phyloP scores from a whole-genome alignment of 2,888 invertebrate genomes.

The Philonicus albiceps region DNA sequence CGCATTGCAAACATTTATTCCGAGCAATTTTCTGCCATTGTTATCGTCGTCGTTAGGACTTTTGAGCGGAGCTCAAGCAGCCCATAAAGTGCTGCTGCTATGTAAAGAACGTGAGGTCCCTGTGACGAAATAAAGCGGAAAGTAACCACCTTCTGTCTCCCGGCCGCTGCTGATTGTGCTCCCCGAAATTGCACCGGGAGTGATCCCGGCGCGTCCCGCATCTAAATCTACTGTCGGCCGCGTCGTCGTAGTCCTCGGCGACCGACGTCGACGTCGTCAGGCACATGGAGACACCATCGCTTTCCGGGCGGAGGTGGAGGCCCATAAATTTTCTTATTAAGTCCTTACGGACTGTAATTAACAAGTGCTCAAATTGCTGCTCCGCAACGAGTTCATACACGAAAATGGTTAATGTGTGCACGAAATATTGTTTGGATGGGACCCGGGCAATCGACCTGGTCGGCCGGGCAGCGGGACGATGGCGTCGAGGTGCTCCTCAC shows the following conservation, averaged over 20 bases:
- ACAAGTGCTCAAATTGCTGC: constrained; percentile 40
- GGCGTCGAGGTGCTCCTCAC: not conserved
- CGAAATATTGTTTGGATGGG: constrained; percentile 15
- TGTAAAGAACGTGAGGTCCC: constrained; percentile 13
- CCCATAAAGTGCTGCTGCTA: constrained; percentile 16
- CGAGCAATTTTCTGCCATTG: constrained; percentile 35
- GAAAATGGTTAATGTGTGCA: constrained; percentile 39
- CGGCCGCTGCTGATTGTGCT: not conserved
- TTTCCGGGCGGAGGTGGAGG: not conserved
- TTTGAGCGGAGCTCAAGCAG: constrained; percentile 32
- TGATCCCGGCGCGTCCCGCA: not conserved
- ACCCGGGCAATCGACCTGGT: not conserved
- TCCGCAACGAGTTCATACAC: constrained; percentile 36
- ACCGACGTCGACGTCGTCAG: not conserved
- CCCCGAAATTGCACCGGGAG: constrained; percentile 2
- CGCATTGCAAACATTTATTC: constrained; percentile 33
- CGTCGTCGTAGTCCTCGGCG: not conserved
- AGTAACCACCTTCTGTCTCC: constrained; percentile 26
- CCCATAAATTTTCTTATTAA: constrained; percentile 40
- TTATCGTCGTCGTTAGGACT: constrained; percentile 39
- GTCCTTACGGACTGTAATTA: constrained; percentile 38
- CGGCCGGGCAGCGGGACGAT: not conserved
- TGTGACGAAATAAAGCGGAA: constrained; percentile 28
- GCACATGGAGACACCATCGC: not conserved
- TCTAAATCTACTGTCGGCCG: not conserved